These are phyloP conservation scores for Cyrtonyx montezumae DNA, from an alignment of 2,113 vertebrate species.

Conservation along the genomic window DNA sequence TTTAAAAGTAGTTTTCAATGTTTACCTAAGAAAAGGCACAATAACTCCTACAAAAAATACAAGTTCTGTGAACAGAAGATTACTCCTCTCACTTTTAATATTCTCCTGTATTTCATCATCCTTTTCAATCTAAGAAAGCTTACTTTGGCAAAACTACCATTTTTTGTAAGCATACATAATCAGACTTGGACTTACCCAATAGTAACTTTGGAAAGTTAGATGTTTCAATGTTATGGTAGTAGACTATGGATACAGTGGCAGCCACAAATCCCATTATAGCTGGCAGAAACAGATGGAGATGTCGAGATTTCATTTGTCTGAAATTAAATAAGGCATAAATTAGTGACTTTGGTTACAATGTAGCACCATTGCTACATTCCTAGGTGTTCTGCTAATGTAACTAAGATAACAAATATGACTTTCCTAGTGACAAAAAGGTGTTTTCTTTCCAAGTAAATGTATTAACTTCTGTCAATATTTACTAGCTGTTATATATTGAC, in stretches of 20 bases:
- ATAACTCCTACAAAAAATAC: background rate
- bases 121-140: background rate
- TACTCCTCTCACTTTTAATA: background rate
- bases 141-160: background rate
- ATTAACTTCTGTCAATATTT: background rate
- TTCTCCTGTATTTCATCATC: background rate
- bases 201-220: slow-evolving; percentile 98
- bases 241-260: slow-evolving; percentile 94
- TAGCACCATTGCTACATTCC: background rate
- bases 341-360: background rate
- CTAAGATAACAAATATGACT: background rate
- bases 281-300: slow-evolving; percentile 94
- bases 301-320: slow-evolving; percentile 83
- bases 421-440: background rate
- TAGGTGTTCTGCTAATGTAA: background rate
- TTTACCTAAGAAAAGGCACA: background rate
- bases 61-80: background rate
- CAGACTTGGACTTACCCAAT: slow-evolving; percentile 83
- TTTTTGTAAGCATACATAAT: background rate
- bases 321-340: background rate
- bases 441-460: background rate
- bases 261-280: slow-evolving; percentile 97
- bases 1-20: background rate
- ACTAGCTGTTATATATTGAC: background rate
- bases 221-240: slow-evolving; percentile 98